Evolutionary conservation across 2,797 vertebrate genomes (phyloP).

Genomic region (Oreochromis grahami): DNA sequence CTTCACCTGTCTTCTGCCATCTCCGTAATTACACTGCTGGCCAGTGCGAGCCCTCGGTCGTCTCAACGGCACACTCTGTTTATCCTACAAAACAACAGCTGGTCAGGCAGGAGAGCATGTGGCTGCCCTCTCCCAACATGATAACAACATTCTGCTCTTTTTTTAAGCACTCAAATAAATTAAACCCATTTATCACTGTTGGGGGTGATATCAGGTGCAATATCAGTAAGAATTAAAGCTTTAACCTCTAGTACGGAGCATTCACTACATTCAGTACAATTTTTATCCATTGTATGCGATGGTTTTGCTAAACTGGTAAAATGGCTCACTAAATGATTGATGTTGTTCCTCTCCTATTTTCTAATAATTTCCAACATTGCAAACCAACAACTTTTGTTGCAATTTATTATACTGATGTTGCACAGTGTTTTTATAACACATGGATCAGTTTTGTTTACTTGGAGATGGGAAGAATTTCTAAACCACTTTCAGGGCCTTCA

Average conservation of each 20-base stretch:
- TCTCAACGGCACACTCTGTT: conserved; percentile 39
- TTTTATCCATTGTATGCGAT: not conserved
- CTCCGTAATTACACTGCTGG: conserved; percentile 31
- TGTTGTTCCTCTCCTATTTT: not conserved
- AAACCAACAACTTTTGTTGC: not conserved
- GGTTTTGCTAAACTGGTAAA: not conserved
- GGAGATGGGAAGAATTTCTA: not conserved
- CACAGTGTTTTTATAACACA: not conserved
- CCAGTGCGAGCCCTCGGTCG: conserved; percentile 25
- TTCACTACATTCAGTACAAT: not conserved
- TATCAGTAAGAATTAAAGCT: not conserved
- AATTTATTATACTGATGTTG: not conserved
- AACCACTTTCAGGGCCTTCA: not conserved
- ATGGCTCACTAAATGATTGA: not conserved
- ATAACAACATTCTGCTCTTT: conserved; percentile 1
- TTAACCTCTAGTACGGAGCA: not conserved
- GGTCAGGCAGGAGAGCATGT: conserved; percentile 16
- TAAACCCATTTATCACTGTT: not conserved
- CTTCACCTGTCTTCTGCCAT: conserved; percentile 66
- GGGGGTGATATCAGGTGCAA: not conserved
- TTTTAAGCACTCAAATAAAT: conserved; percentile 13
- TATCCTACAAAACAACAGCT: conserved; percentile 69
- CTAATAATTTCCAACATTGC: not conserved
- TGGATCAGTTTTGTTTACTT: not conserved
- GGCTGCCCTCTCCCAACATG: not conserved